Evolutionary conservation across 2,888 invertebrate genomes (phyloP).

Genomic region (Hoplodrina ambigua): DNA sequence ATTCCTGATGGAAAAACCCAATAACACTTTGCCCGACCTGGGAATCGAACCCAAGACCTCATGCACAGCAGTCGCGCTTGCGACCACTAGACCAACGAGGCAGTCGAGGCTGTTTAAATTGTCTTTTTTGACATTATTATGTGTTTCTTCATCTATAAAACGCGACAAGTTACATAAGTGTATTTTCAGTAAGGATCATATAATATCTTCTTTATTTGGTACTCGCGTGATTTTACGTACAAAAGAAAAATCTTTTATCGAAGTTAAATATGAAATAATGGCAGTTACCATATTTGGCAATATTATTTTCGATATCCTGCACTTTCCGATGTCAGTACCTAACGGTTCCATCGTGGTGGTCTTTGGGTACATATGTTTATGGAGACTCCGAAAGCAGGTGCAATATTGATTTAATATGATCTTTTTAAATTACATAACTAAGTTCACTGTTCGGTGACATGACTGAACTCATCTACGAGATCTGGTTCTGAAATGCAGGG

Average conservation of each 20-base stretch:
- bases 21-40: too few species aligned
- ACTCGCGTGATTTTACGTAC: slow-evolving; percentile 3
- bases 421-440: not conserved
- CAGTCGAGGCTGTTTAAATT: not conserved
- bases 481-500: too few species aligned
- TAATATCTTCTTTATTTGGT: slow-evolving; percentile 31
- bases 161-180: not conserved
- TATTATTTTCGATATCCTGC: slow-evolving; percentile 7
- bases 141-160: not conserved
- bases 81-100: too few species aligned
- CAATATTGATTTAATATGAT: not conserved
- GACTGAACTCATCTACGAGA: too few species aligned
- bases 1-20: too few species aligned
- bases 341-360: not conserved
- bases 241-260: slow-evolving; percentile 14
- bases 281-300: slow-evolving; percentile 1
- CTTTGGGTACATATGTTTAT: too few species aligned
- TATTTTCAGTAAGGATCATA: slow-evolving; percentile 2
- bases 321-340: not conserved
- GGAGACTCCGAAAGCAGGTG: not conserved
- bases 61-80: too few species aligned
- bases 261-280: slow-evolving; percentile 13
- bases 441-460: too few species aligned
- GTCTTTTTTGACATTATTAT: slow-evolving; percentile 13
- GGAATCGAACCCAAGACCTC: too few species aligned